Percentiles rank a stretch among this genome's conserved stretches.
Evolutionary conservation across 2,113 vertebrate species (phyloP).

Genomic region (Australoheros scitulus): DNA sequence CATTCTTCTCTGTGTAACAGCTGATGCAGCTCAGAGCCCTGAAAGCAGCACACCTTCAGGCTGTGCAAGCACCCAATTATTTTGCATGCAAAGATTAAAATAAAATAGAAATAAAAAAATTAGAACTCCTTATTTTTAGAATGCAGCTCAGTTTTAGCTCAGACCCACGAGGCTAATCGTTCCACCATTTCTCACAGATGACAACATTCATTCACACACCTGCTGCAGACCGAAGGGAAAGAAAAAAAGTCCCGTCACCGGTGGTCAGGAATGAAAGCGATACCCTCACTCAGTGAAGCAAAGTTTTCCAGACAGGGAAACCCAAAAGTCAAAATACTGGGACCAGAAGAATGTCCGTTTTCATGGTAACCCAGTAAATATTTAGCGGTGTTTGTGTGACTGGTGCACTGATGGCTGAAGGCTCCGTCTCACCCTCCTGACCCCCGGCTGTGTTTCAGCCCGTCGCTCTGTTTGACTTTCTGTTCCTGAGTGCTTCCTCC

Average conservation of each 20-base stretch:
- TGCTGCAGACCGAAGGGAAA: neutral
- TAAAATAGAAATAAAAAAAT: neutral
- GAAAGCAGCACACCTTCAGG: neutral
- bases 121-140: neutral
- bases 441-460: constrained; percentile 4
- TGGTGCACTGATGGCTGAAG: constrained; percentile 30
- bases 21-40: neutral
- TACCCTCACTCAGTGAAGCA: constrained; percentile 29
- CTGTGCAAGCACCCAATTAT: neutral
- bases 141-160: neutral
- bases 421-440: constrained; percentile 12
- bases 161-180: neutral
- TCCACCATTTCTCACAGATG: neutral
- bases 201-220: constrained; percentile 12
- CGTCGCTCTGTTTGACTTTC: neutral
- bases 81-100: neutral
- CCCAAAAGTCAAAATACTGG: constrained; percentile 35
- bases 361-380: constrained; percentile 57
- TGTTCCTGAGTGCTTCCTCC: neutral
- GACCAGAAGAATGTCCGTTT: constrained; percentile 43
- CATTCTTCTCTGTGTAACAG: neutral
- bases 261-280: constrained; percentile 35
- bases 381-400: constrained; percentile 47
- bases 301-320: constrained; percentile 52
- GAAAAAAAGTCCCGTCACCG: constrained; percentile 3